Evolutionary conservation across 2,888 invertebrate species (phyloP).

Genomic region (Protonemura montana): DNA sequence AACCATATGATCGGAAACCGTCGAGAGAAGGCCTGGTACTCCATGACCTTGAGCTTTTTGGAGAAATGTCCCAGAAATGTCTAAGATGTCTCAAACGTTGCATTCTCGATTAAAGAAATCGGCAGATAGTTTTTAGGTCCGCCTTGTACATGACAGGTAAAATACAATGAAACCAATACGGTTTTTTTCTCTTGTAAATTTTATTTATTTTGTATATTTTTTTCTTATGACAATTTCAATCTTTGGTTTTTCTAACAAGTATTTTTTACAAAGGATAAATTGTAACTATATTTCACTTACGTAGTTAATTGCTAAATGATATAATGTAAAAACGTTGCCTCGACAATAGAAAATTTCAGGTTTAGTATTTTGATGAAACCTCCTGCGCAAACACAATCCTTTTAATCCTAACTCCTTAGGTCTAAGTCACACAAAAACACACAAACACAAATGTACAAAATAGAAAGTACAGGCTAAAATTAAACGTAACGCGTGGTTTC

Average conservation of each 20-base stretch:
- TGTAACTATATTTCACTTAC: background rate
- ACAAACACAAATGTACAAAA: background rate
- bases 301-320: background rate
- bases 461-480: background rate
- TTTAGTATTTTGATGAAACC: background rate
- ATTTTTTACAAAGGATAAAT: background rate
- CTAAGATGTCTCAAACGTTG: too few species aligned
- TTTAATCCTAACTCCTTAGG: background rate
- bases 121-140: too few species aligned
- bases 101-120: too few species aligned
- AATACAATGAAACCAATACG: too few species aligned
- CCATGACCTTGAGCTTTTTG: too few species aligned
- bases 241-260: conserved; percentile 20
- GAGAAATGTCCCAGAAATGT: too few species aligned
- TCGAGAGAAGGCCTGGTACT: too few species aligned
- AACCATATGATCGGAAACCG: too few species aligned
- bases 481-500: background rate
- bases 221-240: background rate
- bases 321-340: background rate
- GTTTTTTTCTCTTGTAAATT: background rate
- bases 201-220: conserved; percentile 9
- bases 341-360: background rate
- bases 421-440: background rate
- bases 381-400: background rate
- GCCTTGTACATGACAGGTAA: too few species aligned